Evolutionary conservation across 2,113 vertebrate genomes (phyloP).

Genomic region (Electrona antarctica): DNA sequence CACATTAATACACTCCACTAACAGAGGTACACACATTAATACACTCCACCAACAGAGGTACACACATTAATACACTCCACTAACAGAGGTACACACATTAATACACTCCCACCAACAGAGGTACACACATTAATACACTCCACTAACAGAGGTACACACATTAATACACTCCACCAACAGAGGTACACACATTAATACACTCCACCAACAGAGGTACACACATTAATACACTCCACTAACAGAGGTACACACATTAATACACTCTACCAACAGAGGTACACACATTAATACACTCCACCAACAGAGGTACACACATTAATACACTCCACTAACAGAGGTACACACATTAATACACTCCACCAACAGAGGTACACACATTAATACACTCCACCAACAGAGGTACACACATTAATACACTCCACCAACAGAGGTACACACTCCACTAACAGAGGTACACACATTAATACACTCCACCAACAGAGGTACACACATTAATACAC

Average conservation of each 20-base stretch:
- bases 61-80: conserved; percentile 76
- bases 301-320: conserved; percentile 74
- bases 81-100: conserved; percentile 79
- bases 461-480: conserved; percentile 87
- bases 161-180: conserved; percentile 87
- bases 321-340: conserved; percentile 90
- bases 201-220: conserved; percentile 89
- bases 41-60: conserved; percentile 90
- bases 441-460: conserved; percentile 84
- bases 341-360: conserved; percentile 76
- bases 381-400: conserved; percentile 90
- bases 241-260: conserved; percentile 64
- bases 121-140: conserved; percentile 61
- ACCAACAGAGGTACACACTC: too few relatives aligned
- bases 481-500: conserved; percentile 49
- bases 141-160: conserved; percentile 84
- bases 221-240: conserved; percentile 84
- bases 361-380: conserved; percentile 79
- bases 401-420: too few relatives aligned
- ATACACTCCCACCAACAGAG: conserved; percentile 89
- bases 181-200: conserved; percentile 49
- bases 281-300: conserved; percentile 81
- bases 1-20: conserved; percentile 81
- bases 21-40: conserved; percentile 74
- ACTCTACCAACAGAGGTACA: conserved; percentile 90